phyloP scores from a whole-genome alignment of 2,888 invertebrate genomes.

The Amblyteles armatorius region DNA sequence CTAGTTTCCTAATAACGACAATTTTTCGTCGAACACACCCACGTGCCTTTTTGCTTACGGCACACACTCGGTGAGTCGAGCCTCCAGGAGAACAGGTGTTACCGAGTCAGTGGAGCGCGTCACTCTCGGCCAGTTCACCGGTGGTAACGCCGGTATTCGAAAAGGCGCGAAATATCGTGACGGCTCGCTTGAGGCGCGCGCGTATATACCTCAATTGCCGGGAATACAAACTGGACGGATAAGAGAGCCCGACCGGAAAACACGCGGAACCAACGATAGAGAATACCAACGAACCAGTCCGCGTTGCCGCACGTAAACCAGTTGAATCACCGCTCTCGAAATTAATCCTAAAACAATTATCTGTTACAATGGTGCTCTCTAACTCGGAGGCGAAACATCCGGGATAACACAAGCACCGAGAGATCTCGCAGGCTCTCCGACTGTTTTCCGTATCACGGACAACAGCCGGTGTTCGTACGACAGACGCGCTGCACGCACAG shows the following conservation, averaged over 20 bases:
- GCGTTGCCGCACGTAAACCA: background rate
- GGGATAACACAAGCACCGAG: too few relatives aligned
- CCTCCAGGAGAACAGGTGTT: conserved; percentile 63
- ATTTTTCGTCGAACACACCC: conserved; percentile 61
- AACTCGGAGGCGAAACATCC: too few relatives aligned
- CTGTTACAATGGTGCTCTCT: too few relatives aligned
- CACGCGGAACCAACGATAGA: conserved; percentile 1
- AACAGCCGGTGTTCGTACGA: too few relatives aligned
- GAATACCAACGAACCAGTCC: background rate
- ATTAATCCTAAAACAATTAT: background rate
- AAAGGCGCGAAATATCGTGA: conserved; percentile 57
- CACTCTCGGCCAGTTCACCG: conserved; percentile 19
- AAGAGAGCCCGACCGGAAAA: conserved; percentile 12
- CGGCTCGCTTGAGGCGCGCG: conserved; percentile 23
- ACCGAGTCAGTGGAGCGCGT: conserved; percentile 59
- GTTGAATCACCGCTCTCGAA: background rate
- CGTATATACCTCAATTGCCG: background rate
- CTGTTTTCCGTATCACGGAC: too few relatives aligned
- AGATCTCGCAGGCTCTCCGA: too few relatives aligned
- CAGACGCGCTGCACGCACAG: too few relatives aligned
- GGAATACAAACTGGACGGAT: background rate
- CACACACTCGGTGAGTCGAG: conserved; percentile 59
- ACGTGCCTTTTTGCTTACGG: conserved; percentile 33
- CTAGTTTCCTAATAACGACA: background rate
- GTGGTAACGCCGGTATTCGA: conserved; percentile 47